Evolutionary conservation across 2,888 invertebrate genomes (phyloP), one percentile per base, ranked within the genome.

Genomic region (Spialia ferax): DNA sequence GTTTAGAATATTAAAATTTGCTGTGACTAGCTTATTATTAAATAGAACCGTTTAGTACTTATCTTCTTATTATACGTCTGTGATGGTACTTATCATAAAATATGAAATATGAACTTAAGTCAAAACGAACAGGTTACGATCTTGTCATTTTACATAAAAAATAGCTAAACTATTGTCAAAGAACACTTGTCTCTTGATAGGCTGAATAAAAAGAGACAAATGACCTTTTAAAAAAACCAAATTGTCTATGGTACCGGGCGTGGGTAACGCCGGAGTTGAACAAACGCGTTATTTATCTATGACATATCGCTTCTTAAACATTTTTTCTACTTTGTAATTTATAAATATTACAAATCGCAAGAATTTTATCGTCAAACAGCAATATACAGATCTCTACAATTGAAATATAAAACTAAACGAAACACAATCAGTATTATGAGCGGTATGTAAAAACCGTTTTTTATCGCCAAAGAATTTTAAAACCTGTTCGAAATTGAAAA

Each of bases 361-460:
- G 13, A 54, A 15, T 54, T 50, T 54, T 54, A 54, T 54, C 26
- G 8, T 26, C 23, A 54, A 54, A 26, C n/a, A 26, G 15, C 26
- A 54, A 54, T 54, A 54, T 26, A 18, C n/a, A 54, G 54, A 26
- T 54, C 26, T 54, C n/a, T n/a, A 26, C 8, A 1, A 22, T 5
- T 13, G 50, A 23, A 54, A 54, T 54, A 54, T 26, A 54, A 54
- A 22, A 54, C 26, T 26, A 26, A 23, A 26, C 13, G 1, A 5
- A 22, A 26, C 11, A 50, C 1, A 10, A 22, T 23, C 3, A n/a
- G 6, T 52, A 26, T 54, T 26, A 50, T 26, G 54, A 26, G 8
- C 15, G 62, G 22, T 52, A 62, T 62, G 20, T 52, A 35, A 22
- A n/a, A 54, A 54, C 26, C n/a, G 32, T 62, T 52, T 29, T 60